Percentiles rank a stretch among this genome's conserved stretches.
phyloP scores from a whole-genome alignment of 2,888 invertebrate species.

The Pandemis cinnamomeana region DNA sequence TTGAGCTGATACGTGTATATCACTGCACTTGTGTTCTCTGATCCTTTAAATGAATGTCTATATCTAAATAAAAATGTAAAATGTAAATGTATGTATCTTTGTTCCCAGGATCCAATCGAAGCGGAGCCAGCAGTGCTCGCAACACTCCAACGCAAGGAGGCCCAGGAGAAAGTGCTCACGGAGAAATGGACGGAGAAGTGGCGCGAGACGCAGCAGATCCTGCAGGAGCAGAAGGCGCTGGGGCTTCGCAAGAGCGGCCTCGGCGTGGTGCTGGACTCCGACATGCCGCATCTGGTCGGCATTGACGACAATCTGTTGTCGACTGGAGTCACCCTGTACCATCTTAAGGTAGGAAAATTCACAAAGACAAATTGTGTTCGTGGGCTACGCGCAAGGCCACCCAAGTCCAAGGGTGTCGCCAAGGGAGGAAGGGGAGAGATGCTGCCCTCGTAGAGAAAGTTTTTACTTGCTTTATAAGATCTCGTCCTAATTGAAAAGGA shows the following conservation, averaged over 20 bases:
- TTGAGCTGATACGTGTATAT: too few species aligned
- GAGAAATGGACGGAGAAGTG: conserved; percentile 98
- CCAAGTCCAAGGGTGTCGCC: too few species aligned
- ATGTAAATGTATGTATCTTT: background rate
- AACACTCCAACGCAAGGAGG: conserved; percentile 94
- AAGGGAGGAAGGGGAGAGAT: too few species aligned
- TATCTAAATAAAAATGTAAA: too few species aligned
- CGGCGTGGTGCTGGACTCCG: conserved; percentile 95
- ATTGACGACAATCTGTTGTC: conserved; percentile 95
- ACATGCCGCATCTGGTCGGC: conserved; percentile 95
- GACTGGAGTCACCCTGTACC: conserved; percentile 96
- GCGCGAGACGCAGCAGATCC: conserved; percentile 94
- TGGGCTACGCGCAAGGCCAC: too few species aligned
- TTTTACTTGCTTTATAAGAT: too few species aligned
- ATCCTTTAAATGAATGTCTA: too few species aligned
- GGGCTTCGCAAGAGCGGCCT: conserved; percentile 94
- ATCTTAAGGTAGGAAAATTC: conserved; percentile 86
- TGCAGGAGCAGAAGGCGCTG: conserved; percentile 94
- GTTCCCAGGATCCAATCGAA: conserved; percentile 77
- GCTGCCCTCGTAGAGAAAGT: too few species aligned
- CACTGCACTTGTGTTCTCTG: too few species aligned
- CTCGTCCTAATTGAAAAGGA: too few species aligned
- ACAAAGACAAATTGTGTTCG: too few species aligned
- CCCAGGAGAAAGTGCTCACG: conserved; percentile 94
- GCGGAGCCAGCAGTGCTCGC: conserved; percentile 89